A percentile compares a stretch with the other conserved stretches of the same genome.
These are phyloP conservation scores for Ectemnius cavifrons DNA, from an alignment of 2,888 invertebrate genomes.

Conservation along the genomic window DNA sequence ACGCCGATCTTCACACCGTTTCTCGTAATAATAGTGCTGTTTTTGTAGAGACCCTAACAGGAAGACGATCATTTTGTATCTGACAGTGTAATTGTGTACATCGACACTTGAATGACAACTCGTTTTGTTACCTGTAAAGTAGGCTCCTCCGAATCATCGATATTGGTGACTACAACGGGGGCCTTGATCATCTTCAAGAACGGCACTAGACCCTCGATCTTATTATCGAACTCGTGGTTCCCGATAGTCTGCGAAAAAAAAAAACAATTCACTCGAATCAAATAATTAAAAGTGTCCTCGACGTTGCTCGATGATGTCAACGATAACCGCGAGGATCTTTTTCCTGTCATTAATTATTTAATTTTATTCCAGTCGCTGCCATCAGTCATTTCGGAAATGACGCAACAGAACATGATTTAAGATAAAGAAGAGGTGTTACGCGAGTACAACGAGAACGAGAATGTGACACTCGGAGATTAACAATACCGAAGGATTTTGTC, in stretches of 20 bases:
- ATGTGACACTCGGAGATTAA: no score
- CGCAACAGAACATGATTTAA: no score
- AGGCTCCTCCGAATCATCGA: conserved; percentile 85
- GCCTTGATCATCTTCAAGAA: conserved; percentile 83
- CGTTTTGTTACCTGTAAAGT: conserved; percentile 74
- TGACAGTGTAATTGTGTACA: no score
- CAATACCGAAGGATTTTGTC: no score
- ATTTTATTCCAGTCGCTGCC: background rate
- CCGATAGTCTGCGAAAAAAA: conserved; percentile 84
- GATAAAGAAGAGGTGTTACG: no score
- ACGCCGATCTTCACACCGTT: conserved; percentile 86
- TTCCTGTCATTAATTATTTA: background rate
- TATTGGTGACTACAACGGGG: conserved; percentile 87
- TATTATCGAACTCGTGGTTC: conserved; percentile 93
- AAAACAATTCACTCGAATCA: background rate
- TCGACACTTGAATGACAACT: no score
- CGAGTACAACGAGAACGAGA: no score
- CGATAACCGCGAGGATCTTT: background rate
- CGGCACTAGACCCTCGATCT: conserved; percentile 85
- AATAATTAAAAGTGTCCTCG: background rate
- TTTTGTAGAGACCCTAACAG: conserved; percentile 80
- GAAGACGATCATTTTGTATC: no score
- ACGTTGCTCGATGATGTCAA: background rate
- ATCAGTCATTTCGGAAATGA: no score
- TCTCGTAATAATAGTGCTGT: conserved; percentile 83